phyloP scores from a whole-genome alignment of 1,140 invertebrate species.

The Orussus abietinus region DNA sequence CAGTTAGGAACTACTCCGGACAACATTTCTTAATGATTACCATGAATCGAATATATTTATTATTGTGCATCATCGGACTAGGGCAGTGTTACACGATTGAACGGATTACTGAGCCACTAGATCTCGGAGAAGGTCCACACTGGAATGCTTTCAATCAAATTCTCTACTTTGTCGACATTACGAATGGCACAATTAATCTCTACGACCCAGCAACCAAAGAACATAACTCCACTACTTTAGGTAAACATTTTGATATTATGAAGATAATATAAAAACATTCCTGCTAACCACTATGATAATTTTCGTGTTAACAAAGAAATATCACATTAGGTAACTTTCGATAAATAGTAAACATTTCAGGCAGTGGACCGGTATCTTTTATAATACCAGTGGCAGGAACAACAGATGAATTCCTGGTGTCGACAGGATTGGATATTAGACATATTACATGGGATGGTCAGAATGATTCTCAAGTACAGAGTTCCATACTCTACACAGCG shows the following conservation, averaged over 20 bases:
- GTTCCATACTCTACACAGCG: slow-evolving; percentile 9
- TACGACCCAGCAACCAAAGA: slow-evolving; percentile 56
- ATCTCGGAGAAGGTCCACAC: slow-evolving; percentile 62
- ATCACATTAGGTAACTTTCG: not conserved
- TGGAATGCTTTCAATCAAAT: slow-evolving; percentile 62
- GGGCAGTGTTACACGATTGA: no score
- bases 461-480: slow-evolving; percentile 5
- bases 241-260: slow-evolving; percentile 28
- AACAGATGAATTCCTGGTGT: slow-evolving; percentile 9
- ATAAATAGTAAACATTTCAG: slow-evolving; percentile 37
- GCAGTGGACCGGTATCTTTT: slow-evolving; percentile 46
- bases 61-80: no score
- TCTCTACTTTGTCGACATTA: slow-evolving; percentile 68
- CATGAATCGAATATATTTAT: no score
- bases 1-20: no score
- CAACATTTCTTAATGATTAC: no score
- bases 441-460: slow-evolving; percentile 12
- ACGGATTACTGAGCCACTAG: slow-evolving; percentile 27
- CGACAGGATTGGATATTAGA: slow-evolving; percentile 10
- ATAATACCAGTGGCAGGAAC: slow-evolving; percentile 8
- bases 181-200: slow-evolving; percentile 55
- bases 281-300: slow-evolving; percentile 5
- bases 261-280: slow-evolving; percentile 2
- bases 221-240: slow-evolving; percentile 46
- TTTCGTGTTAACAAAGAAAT: slow-evolving; percentile 1